Evolutionary conservation across 1,140 invertebrate species (phyloP).

Genomic region (Lepidostoma basale): DNA sequence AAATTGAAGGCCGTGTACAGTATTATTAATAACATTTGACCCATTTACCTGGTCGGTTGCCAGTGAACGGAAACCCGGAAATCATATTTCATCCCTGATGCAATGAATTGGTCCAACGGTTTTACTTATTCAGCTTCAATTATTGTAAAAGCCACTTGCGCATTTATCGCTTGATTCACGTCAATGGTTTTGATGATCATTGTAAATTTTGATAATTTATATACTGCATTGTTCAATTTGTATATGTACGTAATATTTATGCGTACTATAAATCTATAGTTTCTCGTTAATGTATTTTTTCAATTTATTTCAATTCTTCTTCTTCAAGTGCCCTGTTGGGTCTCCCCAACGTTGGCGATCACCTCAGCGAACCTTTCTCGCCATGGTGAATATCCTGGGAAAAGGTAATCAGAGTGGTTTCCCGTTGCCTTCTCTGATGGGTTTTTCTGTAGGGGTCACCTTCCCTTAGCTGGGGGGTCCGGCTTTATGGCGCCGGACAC

Average conservation of each 20-base stretch:
- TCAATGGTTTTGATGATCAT: background rate
- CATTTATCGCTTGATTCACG: background rate
- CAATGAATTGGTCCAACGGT: slow-evolving; percentile 4
- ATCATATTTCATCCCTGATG: slow-evolving; percentile 24
- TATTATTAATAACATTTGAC: background rate
- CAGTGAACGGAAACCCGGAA: background rate
- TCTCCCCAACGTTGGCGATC: too few relatives aligned
- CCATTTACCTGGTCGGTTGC: background rate
- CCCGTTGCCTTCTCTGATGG: too few relatives aligned
- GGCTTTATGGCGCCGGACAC: too few relatives aligned
- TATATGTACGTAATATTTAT: background rate
- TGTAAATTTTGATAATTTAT: background rate
- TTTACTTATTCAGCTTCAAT: slow-evolving; percentile 23
- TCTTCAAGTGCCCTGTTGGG: too few relatives aligned
- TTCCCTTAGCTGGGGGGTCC: too few relatives aligned
- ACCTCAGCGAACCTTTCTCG: too few relatives aligned
- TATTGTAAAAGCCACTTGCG: background rate
- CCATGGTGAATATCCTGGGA: too few relatives aligned
- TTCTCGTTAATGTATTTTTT: background rate
- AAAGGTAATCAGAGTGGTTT: too few relatives aligned
- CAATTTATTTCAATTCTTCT: background rate
- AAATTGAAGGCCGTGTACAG: background rate
- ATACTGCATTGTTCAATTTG: background rate
- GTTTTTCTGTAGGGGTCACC: too few relatives aligned
- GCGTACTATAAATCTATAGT: background rate